Evolutionary conservation across 1,140 invertebrate species (phyloP).

Genomic region (Euborellia annulipes): DNA sequence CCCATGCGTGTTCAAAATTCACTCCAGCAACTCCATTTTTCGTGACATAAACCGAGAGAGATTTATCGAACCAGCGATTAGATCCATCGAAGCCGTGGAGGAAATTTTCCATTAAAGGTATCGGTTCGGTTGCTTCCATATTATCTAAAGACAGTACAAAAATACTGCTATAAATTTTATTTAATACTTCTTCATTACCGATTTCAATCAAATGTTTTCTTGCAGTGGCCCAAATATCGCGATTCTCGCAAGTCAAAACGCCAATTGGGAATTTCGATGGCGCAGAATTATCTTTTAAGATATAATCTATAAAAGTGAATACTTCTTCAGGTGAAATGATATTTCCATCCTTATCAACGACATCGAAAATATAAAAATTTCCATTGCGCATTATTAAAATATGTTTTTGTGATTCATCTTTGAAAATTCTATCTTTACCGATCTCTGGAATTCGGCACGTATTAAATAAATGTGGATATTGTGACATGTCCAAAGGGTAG

Average conservation of each 20-base stretch:
- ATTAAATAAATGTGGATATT: conserved; percentile 77
- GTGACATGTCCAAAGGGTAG: conserved; percentile 96
- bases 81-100: conserved; percentile 64
- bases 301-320: conserved; percentile 52
- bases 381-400: conserved; percentile 74
- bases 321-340: conserved; percentile 58
- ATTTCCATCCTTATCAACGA: conserved; percentile 67
- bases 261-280: conserved; percentile 48
- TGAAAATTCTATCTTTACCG: conserved; percentile 61
- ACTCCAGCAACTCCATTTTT: conserved; percentile 70
- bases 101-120: conserved; percentile 45
- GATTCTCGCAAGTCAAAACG: conserved; percentile 63
- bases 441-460: conserved; percentile 67
- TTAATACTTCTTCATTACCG: conserved; percentile 53
- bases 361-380: conserved; percentile 78
- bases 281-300: conserved; percentile 43
- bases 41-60: conserved; percentile 74
- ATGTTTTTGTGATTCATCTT: conserved; percentile 46
- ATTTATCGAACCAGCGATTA: conserved; percentile 99
- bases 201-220: conserved; percentile 47
- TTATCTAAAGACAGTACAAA: conserved; percentile 78
- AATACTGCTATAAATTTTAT: conserved; percentile 72
- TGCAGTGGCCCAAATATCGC: conserved; percentile 71
- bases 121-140: conserved; percentile 37
- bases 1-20: conserved; percentile 98